A percentile compares a stretch with the other conserved stretches of the same genome.
These are phyloP conservation scores for Phallusia fumigata DNA, from an alignment of 23 tunicate species.

Conservation along the genomic window DNA sequence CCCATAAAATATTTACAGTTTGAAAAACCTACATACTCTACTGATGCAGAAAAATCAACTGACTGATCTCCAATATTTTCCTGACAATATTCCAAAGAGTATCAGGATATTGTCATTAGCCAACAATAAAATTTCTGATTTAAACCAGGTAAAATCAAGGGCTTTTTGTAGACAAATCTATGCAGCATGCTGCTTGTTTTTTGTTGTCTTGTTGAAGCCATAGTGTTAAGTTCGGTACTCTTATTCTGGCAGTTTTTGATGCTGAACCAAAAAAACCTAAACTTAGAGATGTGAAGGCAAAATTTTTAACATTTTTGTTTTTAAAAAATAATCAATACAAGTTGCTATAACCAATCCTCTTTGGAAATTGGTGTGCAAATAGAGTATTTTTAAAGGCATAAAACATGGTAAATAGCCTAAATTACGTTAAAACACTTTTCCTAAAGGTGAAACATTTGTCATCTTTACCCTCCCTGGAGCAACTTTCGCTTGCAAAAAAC, in stretches of 20 bases:
- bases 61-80: conserved; percentile 4
- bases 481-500: conserved; percentile 26
- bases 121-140: conserved; percentile 22
- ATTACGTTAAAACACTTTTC: background rate
- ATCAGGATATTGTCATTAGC: conserved; percentile 22
- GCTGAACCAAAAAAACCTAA: no score
- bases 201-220: no score
- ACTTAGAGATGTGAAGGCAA: no score
- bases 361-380: no score
- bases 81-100: conserved; percentile 15
- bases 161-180: background rate
- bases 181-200: no score
- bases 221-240: no score
- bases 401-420: no score
- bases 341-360: no score
- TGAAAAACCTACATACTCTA: conserved; percentile 16
- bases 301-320: no score
- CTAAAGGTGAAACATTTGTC: conserved; percentile 28
- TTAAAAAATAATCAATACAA: no score
- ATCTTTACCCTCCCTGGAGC: conserved; percentile 11
- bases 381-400: no score
- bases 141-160: conserved; percentile 22
- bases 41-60: conserved; percentile 22
- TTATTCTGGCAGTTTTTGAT: no score
- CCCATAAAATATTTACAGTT: background rate